phyloP scores from a whole-genome alignment of 1,140 invertebrate species.

The Aethina tumida region DNA sequence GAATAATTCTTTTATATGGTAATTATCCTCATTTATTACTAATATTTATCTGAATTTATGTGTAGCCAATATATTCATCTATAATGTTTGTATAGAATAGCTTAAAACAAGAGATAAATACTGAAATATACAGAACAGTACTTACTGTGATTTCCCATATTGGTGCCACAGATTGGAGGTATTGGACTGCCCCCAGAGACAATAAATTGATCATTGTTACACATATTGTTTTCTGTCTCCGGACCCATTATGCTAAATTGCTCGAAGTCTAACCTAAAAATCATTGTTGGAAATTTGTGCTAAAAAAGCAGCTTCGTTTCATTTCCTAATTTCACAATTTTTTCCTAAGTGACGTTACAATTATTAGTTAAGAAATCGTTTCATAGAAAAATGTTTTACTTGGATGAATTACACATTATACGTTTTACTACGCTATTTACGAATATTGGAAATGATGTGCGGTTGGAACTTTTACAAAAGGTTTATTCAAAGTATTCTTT shows the following conservation, averaged over 20 bases:
- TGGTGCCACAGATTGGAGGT: constrained; percentile 70
- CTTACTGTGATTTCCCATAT: constrained; percentile 78
- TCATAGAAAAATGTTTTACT: not conserved
- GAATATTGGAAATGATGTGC: too few species aligned
- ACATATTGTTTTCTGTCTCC: constrained; percentile 62
- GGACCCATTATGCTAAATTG: constrained; percentile 63
- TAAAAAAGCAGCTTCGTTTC: too few species aligned
- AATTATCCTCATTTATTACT: not conserved
- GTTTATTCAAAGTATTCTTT: too few species aligned
- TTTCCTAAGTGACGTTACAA: too few species aligned
- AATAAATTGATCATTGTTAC: constrained; percentile 75
- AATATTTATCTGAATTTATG: not conserved
- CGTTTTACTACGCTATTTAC: too few species aligned
- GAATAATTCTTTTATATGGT: not conserved
- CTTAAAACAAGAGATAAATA: not conserved
- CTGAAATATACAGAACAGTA: constrained; percentile 12
- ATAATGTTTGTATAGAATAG: not conserved
- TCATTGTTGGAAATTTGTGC: too few species aligned
- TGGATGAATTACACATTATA: too few species aligned
- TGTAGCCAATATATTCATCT: not conserved
- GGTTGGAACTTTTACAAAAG: too few species aligned
- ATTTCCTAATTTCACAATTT: too few species aligned
- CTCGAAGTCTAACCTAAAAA: constrained; percentile 65
- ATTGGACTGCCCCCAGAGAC: constrained; percentile 72
- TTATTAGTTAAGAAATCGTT: not conserved